Evolutionary conservation across 2,888 invertebrate genomes (phyloP), one percentile per base, ranked within the genome.

Genomic region (Drosophila prostipennis): DNA sequence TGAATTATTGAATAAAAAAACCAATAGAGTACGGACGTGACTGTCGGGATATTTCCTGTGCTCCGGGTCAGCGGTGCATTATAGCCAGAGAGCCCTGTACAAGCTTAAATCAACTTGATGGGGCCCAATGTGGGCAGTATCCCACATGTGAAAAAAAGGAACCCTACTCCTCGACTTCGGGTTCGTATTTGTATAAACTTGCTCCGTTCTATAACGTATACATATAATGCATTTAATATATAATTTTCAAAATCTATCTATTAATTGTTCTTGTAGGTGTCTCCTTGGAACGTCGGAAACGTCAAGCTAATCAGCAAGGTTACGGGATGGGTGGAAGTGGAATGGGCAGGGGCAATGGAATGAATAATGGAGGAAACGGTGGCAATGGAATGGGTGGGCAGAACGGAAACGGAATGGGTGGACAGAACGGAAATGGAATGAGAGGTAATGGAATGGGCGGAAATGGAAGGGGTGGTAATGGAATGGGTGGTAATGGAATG

Each of bases 261-360:
- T 1, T 39, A 10, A 1, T 2, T 14, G 14, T 23, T 23, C 13
- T 2, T 43, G 13, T 4, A 40, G 32, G 13, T 10, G 32, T 23
- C 2, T 26, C 39, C 2, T 8, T 6, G 6, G 16, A 40, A n/a
- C 61, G 61, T 1, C 26, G n/a, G 0, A 63, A 63, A 26, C 61
- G 61, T 1, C 61, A 63, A 19, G 61, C 61, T 3, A 63, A 63
- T 34, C 61, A 46, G 13, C 60, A 48, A 40, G 61, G 61, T 34
- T 63, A 63, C 16, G 40, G 53, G 29, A 53, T 53, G 53, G 53
- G 53, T 23, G 42, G 37, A 11, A 54, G 13, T 26, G 52, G 52
- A 26, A 39, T 39, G 52, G 52, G 52, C 6, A 23, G n/a, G n/a
- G 37, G 37, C n/a, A 16, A 54, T 16, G 8, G 60, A 11, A 55